phyloP scores from a whole-genome alignment of 2,888 invertebrate species.

The Tridacna crocea region DNA sequence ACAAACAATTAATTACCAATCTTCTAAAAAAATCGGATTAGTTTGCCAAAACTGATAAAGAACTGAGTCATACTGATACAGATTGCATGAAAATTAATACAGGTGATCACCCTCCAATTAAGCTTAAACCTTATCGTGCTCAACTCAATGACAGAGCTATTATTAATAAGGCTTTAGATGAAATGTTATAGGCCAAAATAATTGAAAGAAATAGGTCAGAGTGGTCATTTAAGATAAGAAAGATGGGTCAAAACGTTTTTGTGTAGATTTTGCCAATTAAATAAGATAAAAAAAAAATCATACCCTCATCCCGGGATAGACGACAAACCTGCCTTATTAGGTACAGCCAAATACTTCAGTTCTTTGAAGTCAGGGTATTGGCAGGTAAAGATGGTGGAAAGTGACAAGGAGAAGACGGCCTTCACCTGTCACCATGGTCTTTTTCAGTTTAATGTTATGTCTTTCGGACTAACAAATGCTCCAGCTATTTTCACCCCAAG shows the following conservation, averaged over 20 bases:
- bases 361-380: constrained; percentile 26
- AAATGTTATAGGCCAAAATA: constrained; percentile 33
- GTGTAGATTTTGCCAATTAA: background rate
- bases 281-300: constrained; percentile 27
- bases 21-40: background rate
- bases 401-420: constrained; percentile 42
- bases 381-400: constrained; percentile 39
- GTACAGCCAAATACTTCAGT: constrained; percentile 39
- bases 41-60: background rate
- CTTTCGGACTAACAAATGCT: constrained; percentile 41
- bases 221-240: constrained; percentile 11
- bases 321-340: constrained; percentile 33
- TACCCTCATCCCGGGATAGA: constrained; percentile 22
- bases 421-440: constrained; percentile 46
- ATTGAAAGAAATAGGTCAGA: background rate
- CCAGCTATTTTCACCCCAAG: constrained; percentile 42
- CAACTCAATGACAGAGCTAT: too few relatives aligned
- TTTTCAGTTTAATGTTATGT: constrained; percentile 40
- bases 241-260: constrained; percentile 10
- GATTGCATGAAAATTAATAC: constrained; percentile 23
- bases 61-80: background rate
- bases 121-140: constrained; percentile 17
- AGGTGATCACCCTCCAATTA: constrained; percentile 23
- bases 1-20: background rate
- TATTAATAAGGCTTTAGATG: constrained; percentile 20